These are phyloP conservation scores for Philonicus albiceps DNA, from an alignment of 2,888 invertebrate species.

Conservation along the genomic window DNA sequence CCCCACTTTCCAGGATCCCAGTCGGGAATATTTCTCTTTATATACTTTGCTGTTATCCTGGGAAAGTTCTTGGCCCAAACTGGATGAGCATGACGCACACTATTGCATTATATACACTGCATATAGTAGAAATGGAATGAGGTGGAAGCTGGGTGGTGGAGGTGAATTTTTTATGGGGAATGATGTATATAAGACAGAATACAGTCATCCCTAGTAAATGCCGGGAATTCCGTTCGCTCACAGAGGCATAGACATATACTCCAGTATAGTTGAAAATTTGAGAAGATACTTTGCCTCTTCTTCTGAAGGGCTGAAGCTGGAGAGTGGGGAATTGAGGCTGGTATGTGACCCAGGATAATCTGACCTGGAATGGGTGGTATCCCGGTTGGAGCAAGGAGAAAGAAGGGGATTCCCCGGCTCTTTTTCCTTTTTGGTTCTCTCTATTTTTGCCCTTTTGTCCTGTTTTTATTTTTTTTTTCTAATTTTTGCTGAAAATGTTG, in stretches of 20 bases:
- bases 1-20: background rate
- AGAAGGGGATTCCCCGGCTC: background rate
- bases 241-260: background rate
- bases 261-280: slow-evolving; percentile 18
- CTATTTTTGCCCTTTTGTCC: background rate
- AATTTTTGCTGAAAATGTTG: background rate
- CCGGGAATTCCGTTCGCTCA: slow-evolving; percentile 24
- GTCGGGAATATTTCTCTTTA: background rate
- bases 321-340: background rate
- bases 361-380: background rate
- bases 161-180: background rate
- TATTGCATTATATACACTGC: background rate
- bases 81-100: background rate
- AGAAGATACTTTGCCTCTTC: slow-evolving; percentile 3
- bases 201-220: slow-evolving; percentile 28
- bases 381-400: background rate
- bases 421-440: background rate
- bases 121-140: background rate
- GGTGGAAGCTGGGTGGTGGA: background rate
- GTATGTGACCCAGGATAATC: background rate
- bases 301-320: background rate
- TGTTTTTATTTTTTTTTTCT: background rate
- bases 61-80: background rate
- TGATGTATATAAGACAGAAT: background rate
- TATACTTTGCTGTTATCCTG: background rate